These are phyloP conservation scores for Drosophila quinaria DNA, from an alignment of 2,888 invertebrate genomes.

Conservation along the genomic window DNA sequence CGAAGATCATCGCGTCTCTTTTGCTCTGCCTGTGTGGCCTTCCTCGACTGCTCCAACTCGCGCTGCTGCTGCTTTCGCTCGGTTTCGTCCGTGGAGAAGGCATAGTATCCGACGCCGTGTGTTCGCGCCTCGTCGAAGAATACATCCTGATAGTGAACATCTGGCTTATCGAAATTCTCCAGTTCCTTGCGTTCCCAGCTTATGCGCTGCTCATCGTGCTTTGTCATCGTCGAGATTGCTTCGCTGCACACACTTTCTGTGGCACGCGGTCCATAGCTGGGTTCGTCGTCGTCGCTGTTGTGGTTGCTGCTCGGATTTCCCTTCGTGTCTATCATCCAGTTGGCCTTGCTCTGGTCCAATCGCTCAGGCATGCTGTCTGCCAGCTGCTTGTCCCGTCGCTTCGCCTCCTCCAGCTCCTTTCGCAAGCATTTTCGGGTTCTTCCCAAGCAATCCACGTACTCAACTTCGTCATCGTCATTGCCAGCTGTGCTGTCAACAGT, in stretches of 20 bases:
- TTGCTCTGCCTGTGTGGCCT: slow-evolving; percentile 90
- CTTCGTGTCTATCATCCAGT: slow-evolving; percentile 84
- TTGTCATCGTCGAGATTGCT: slow-evolving; percentile 87
- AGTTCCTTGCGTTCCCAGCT: slow-evolving; percentile 96
- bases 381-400: slow-evolving; percentile 88
- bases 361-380: slow-evolving; percentile 83
- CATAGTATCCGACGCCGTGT: slow-evolving; percentile 97
- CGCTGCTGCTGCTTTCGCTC: slow-evolving; percentile 93
- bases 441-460: slow-evolving; percentile 95
- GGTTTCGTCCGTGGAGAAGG: slow-evolving; percentile 94
- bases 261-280: slow-evolving; percentile 83
- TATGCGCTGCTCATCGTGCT: slow-evolving; percentile 90
- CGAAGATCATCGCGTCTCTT: slow-evolving; percentile 88
- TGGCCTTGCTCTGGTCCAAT: slow-evolving; percentile 84
- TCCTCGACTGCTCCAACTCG: slow-evolving; percentile 90
- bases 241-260: slow-evolving; percentile 82
- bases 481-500: slow-evolving; percentile 13
- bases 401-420: slow-evolving; percentile 90
- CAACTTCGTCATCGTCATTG: slow-evolving; percentile 90
- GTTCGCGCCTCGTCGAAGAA: slow-evolving; percentile 96
- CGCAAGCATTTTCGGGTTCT: slow-evolving; percentile 93
- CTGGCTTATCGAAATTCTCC: slow-evolving; percentile 89
- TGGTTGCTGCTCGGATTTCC: slow-evolving; percentile 45
- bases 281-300: slow-evolving; percentile 62
- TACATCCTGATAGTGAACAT: slow-evolving; percentile 96